phyloP scores from a whole-genome alignment of 2,797 vertebrate species.

The Coregonus suidteri region DNA sequence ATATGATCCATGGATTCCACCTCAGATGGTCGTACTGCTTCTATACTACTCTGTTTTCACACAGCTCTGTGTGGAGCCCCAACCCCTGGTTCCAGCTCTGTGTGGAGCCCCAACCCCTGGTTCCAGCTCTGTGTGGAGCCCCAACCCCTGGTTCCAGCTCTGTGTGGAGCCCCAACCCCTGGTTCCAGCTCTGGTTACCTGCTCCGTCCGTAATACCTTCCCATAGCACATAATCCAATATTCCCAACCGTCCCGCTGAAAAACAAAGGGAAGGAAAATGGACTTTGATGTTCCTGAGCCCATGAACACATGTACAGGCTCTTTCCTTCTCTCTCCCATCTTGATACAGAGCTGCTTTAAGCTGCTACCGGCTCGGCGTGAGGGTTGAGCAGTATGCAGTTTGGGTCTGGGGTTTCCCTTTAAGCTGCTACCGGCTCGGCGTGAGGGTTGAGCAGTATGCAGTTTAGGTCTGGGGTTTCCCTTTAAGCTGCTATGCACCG shows the following conservation, averaged over 20 bases:
- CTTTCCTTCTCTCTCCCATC: not conserved
- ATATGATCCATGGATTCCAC: not conserved
- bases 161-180: constrained; percentile 23
- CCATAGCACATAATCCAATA: constrained; percentile 42
- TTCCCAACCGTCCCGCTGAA: not conserved
- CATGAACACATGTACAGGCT: constrained; percentile 22
- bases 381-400: no score
- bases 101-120: no score
- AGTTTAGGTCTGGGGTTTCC: not conserved
- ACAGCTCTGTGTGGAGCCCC: constrained; percentile 17
- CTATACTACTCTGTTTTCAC: constrained; percentile 19
- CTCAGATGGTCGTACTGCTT: constrained; percentile 38
- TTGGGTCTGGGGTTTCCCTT: no score
- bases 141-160: no score
- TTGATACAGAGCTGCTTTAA: constrained; percentile 4
- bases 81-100: no score
- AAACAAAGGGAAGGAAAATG: constrained; percentile 43
- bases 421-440: no score
- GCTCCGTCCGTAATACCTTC: constrained; percentile 19
- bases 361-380: not conserved
- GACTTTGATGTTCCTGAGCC: constrained; percentile 40
- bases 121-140: no score
- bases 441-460: not conserved
- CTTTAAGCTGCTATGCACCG: constrained; percentile 2
- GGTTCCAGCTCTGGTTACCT: constrained; percentile 23